A percentile compares a stretch with the other conserved stretches of the same genome.
phyloP scores from a whole-genome alignment of 2,888 invertebrate species.

The Blera fallax region DNA sequence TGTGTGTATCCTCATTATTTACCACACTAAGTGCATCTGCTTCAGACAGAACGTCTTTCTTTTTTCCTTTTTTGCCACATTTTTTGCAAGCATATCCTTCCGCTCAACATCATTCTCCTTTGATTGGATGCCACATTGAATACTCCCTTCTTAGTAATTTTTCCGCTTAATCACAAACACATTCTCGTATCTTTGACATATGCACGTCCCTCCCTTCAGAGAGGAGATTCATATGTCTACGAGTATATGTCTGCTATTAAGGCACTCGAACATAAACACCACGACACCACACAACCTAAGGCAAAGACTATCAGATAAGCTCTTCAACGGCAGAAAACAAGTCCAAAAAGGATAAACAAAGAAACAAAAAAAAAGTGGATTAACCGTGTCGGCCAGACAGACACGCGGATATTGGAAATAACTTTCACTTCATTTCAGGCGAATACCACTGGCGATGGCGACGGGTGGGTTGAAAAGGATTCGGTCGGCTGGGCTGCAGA shows the following conservation, averaged over 20 bases:
- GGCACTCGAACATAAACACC: not conserved
- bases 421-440: conserved; percentile 49
- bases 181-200: too few species aligned
- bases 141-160: not conserved
- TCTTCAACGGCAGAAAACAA: conserved; percentile 8
- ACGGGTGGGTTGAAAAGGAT: not conserved
- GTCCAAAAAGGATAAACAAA: conserved; percentile 23
- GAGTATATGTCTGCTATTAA: conserved; percentile 8
- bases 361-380: conserved; percentile 16
- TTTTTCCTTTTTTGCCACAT: not conserved
- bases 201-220: not conserved
- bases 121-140: conserved; percentile 45
- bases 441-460: not conserved
- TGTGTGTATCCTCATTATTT: conserved; percentile 43
- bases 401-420: conserved; percentile 57
- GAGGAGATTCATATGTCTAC: not conserved
- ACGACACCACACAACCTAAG: conserved; percentile 6
- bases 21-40: conserved; percentile 51
- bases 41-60: conserved; percentile 33
- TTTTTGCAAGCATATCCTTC: not conserved
- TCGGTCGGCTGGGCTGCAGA: not conserved
- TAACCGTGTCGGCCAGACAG: conserved; percentile 35
- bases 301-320: conserved; percentile 53
- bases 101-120: conserved; percentile 29
- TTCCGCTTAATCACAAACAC: conserved; percentile 26